phyloP scores from a whole-genome alignment of 2,797 vertebrate genomes.

The Centroberyx gerrardi region DNA sequence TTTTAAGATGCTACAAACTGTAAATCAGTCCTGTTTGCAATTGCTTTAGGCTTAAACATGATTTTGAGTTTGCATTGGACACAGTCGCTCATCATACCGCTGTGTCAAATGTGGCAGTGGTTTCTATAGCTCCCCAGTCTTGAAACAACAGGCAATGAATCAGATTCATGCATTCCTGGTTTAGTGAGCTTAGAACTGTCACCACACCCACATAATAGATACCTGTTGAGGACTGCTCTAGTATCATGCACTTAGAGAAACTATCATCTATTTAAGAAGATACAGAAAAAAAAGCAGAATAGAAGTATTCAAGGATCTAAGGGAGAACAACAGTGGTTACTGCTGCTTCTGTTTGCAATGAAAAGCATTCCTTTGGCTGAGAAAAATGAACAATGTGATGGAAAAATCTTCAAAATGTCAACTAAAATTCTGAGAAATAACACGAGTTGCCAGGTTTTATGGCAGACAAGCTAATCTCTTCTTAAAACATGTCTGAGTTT shows the following conservation, averaged over 20 bases:
- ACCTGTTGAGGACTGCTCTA: conserved; percentile 9
- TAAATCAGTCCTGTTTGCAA: not conserved
- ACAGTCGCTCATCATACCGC: not conserved
- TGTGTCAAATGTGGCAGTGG: not conserved
- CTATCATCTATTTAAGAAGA: conserved; percentile 13
- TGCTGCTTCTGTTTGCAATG: conserved; percentile 19
- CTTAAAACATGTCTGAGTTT: conserved; percentile 21
- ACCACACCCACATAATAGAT: conserved; percentile 21
- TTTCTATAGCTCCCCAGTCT: conserved; percentile 1
- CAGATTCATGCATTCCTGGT: conserved; percentile 1
- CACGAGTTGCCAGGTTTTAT: conserved; percentile 36
- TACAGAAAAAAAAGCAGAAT: conserved; percentile 25
- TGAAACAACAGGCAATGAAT: conserved; percentile 21
- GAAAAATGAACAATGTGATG: conserved; percentile 15
- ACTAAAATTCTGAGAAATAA: conserved; percentile 14
- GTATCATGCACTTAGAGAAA: conserved; percentile 12
- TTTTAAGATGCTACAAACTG: not conserved
- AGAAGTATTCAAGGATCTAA: conserved; percentile 8
- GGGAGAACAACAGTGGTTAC: conserved; percentile 8
- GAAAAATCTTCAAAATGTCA: conserved; percentile 41
- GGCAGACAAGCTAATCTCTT: conserved; percentile 5
- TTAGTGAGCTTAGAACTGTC: conserved; percentile 3
- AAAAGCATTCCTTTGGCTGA: conserved; percentile 22
- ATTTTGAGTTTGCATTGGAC: not conserved
- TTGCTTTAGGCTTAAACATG: not conserved